phyloP scores from a whole-genome alignment of 2,113 vertebrate genomes.

The Chamaetylas fuelleborni region DNA sequence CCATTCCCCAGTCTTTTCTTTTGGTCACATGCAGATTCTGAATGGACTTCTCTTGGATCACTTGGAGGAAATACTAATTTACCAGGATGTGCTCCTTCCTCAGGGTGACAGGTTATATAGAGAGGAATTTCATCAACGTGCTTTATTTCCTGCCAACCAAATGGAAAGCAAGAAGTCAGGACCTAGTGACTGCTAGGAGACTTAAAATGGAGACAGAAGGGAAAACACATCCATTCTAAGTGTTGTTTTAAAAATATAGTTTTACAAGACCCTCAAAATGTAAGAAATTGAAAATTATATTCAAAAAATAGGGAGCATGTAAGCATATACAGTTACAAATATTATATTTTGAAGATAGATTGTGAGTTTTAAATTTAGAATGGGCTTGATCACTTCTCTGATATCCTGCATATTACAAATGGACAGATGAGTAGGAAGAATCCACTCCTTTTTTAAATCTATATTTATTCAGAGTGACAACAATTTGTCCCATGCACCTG shows the following conservation, averaged over 20 bases:
- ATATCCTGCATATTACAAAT: neutral
- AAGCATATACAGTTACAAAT: neutral
- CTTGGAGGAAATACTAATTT: conserved; percentile 35
- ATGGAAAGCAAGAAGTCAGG: conserved; percentile 54
- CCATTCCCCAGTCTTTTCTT: neutral
- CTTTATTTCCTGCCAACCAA: conserved; percentile 63
- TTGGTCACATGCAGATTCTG: conserved; percentile 9
- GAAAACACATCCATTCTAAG: conserved; percentile 52
- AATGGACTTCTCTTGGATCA: neutral
- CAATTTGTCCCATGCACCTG: neutral
- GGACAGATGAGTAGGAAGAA: neutral
- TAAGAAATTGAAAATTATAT: neutral
- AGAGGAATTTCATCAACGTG: conserved; percentile 34
- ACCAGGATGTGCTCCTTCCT: conserved; percentile 61
- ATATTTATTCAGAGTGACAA: neutral
- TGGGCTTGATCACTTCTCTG: neutral
- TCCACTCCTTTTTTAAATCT: neutral
- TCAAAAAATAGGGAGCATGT: neutral
- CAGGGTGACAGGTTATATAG: conserved; percentile 48
- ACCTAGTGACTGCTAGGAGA: conserved; percentile 59
- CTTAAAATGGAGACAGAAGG: conserved; percentile 54
- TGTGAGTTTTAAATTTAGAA: neutral
- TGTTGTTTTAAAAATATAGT: conserved; percentile 46
- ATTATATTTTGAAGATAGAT: neutral
- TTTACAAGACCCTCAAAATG: conserved; percentile 48